Evolutionary conservation across 2,113 vertebrate genomes (phyloP).

Genomic region (Echinops telfairi): DNA sequence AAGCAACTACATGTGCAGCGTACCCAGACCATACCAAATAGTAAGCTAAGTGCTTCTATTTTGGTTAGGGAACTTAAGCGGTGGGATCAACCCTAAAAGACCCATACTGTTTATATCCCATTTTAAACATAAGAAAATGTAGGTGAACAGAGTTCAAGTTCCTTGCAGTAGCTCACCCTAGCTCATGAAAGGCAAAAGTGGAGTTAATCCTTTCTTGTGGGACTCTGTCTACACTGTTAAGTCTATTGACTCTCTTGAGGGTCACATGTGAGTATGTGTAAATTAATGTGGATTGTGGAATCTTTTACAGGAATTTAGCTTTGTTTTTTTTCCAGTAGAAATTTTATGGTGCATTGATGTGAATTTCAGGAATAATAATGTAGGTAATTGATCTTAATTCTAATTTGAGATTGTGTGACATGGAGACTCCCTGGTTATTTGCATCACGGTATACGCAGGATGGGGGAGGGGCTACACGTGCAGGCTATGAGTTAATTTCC

Average conservation of each 20-base stretch:
- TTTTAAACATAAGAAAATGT: constrained; percentile 2
- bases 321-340: neutral
- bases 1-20: neutral
- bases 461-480: neutral
- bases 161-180: no score
- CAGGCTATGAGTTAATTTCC: neutral
- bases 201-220: neutral
- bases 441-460: neutral
- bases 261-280: neutral
- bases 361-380: neutral
- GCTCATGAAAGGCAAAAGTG: neutral
- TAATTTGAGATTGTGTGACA: neutral
- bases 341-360: neutral
- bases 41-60: neutral
- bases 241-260: neutral
- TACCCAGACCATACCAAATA: neutral
- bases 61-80: neutral
- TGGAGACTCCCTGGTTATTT: neutral
- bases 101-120: neutral
- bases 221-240: neutral
- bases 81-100: neutral
- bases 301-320: neutral
- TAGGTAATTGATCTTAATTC: neutral
- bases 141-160: neutral
- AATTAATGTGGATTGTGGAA: neutral